phyloP scores from a whole-genome alignment of 2,797 vertebrate species.

The Myripristis jacobus region DNA sequence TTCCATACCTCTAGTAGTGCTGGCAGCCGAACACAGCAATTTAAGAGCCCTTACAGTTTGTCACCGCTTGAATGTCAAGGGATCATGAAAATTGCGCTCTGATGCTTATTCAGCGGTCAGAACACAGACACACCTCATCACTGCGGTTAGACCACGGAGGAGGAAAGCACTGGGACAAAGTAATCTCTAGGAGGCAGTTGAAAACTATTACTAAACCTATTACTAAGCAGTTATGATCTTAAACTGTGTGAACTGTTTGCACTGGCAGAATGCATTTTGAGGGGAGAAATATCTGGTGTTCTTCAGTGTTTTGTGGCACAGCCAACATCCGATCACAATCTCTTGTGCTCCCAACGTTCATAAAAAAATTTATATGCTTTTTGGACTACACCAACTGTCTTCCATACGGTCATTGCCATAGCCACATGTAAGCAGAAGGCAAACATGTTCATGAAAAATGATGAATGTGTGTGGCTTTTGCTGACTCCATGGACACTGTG shows the following conservation, averaged over 20 bases:
- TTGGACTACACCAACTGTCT: neutral
- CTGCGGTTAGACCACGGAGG: slow-evolving; percentile 31
- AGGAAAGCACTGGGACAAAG: slow-evolving; percentile 25
- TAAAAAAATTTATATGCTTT: slow-evolving; percentile 8
- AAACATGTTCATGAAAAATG: neutral
- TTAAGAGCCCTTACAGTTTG: slow-evolving; percentile 6
- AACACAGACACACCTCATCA: slow-evolving; percentile 21
- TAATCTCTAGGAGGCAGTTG: slow-evolving; percentile 16
- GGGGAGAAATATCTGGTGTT: slow-evolving; percentile 14
- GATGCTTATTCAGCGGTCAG: slow-evolving; percentile 42
- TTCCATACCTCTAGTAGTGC: slow-evolving; percentile 20
- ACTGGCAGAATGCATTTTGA: slow-evolving; percentile 25
- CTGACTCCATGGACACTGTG: neutral
- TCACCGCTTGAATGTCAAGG: slow-evolving; percentile 44
- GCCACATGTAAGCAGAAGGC: neutral
- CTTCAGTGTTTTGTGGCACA: slow-evolving; percentile 12
- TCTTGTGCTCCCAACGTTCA: neutral
- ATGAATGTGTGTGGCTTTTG: neutral
- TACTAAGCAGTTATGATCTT: slow-evolving; percentile 27
- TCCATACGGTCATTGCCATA: neutral
- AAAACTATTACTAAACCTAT: slow-evolving; percentile 33
- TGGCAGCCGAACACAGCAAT: slow-evolving; percentile 36
- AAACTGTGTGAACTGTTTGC: slow-evolving; percentile 37
- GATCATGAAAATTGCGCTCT: slow-evolving; percentile 35
- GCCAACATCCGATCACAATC: slow-evolving; percentile 27